Evolutionary conservation across 2,113 vertebrate genomes (phyloP), one percentile per base, ranked within the genome.

Genomic region (Talpa occidentalis): DNA sequence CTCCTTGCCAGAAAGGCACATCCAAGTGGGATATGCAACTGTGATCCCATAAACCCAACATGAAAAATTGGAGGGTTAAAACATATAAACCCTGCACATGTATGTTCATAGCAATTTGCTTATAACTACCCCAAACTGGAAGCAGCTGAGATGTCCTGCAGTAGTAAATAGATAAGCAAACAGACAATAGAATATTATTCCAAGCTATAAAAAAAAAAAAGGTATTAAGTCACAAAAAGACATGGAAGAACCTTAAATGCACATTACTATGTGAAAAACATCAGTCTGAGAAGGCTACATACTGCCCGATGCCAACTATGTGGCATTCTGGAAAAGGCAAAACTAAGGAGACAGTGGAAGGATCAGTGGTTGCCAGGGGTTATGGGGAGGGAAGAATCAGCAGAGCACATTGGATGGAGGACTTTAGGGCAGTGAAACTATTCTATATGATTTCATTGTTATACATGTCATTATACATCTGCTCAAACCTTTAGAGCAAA

Each of bases 331-430:
- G 3, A 52, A 16, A 17, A 52, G 49, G 49, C 49, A 17, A 16
- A 52, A 17, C 49, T 17, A 52, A 4, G 49, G 49, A 52, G 15
- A 52, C 16, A 17, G 49, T 49, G 49, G 3, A 52, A 52, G 49
- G 49, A 52, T 52, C 49, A 52, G 52, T 30, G 30, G 76, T 30
- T 35, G 42, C 60, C 11, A 47, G 37, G 22, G 17, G 24, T 1
- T 30, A 3, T 1, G 6, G 15, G 26, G 42, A 40, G 17, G 60
- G 22, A 21, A 10, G 40, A 52, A 19, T 5, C 5, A 0, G n/a
- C 4, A 14, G 73, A 62, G 21, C 52, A 40, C 42, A 42, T 17
- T 11, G 37, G 37, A 28, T 6, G 49, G 49, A 52, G 49, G 49
- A 17, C 28, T 35, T 28, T 16, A 40, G 17, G 49, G 82, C 67